Evolutionary conservation across 2,888 invertebrate genomes (phyloP).

Genomic region (Resseliella maxima): DNA sequence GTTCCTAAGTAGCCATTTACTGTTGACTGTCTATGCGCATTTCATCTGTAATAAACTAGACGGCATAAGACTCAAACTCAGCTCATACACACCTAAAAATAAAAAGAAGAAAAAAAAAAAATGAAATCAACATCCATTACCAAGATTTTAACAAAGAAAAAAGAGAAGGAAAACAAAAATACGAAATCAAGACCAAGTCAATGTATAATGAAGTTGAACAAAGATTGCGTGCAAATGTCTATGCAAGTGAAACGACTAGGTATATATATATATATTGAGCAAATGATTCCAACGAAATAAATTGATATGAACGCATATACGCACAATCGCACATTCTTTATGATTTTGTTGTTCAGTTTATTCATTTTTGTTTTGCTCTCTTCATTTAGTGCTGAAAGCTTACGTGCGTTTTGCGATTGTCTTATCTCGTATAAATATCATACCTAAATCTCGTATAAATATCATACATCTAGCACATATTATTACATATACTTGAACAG

Average conservation of each 20-base stretch:
- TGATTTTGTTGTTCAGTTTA: background rate
- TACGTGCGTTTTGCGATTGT: conserved; percentile 34
- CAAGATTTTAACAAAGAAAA: background rate
- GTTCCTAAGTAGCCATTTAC: background rate
- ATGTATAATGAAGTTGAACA: background rate
- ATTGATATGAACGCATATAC: background rate
- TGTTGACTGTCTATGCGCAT: background rate
- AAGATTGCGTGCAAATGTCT: background rate
- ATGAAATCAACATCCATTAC: background rate
- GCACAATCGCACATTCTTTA: background rate
- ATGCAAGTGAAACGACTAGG: background rate
- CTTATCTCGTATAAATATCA: background rate
- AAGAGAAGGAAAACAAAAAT: too few species aligned
- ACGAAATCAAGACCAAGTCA: background rate
- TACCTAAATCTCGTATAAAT: background rate
- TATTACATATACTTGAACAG: background rate
- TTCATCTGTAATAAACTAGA: background rate
- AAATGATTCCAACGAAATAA: background rate
- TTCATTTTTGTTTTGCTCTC: background rate
- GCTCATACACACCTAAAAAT: background rate
- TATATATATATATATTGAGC: background rate
- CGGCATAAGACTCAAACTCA: background rate
- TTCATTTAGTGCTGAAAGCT: background rate
- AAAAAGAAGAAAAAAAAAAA: background rate
- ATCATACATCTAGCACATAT: background rate